Percentiles rank a stretch among this genome's conserved stretches.
These are phyloP conservation scores for Liposcelis brunnea DNA, from an alignment of 2,888 invertebrate genomes.

Conservation along the genomic window DNA sequence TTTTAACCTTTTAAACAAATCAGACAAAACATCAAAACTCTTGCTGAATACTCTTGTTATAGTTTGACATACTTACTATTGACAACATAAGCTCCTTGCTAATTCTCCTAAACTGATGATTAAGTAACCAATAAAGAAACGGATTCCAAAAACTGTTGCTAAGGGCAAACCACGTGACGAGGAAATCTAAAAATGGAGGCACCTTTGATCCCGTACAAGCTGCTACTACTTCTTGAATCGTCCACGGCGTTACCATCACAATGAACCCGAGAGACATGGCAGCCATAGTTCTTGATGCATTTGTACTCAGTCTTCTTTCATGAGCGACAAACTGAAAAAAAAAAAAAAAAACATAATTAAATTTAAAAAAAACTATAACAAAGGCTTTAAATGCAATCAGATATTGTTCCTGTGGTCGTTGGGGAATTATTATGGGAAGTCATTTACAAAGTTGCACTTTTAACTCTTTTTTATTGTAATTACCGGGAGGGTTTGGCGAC, in stretches of 20 bases:
- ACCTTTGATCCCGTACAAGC: constrained; percentile 76
- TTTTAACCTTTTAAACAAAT: too few species aligned
- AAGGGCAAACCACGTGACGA: constrained; percentile 71
- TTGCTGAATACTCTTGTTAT: too few species aligned
- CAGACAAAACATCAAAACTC: too few species aligned
- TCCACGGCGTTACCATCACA: constrained; percentile 80
- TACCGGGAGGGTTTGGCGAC: too few species aligned
- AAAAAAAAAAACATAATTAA: constrained; percentile 10
- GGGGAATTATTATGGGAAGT: not conserved
- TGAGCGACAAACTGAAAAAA: constrained; percentile 35
- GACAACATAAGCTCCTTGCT: constrained; percentile 57
- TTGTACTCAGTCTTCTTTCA: constrained; percentile 56
- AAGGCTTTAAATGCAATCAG: too few species aligned
- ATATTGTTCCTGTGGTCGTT: constrained; percentile 11
- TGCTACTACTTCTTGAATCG: constrained; percentile 78
- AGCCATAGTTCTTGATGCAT: constrained; percentile 75
- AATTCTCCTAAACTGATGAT: constrained; percentile 67
- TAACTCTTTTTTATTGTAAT: too few species aligned
- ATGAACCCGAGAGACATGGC: constrained; percentile 83
- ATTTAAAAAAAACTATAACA: not conserved
- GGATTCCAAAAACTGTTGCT: constrained; percentile 86
- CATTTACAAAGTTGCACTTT: too few species aligned
- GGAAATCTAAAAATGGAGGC: constrained; percentile 63
- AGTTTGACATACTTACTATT: constrained; percentile 35
- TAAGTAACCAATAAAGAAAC: constrained; percentile 73